Evolutionary conservation across 2,113 vertebrate genomes (phyloP).

Genomic region (Anolis carolinensis): DNA sequence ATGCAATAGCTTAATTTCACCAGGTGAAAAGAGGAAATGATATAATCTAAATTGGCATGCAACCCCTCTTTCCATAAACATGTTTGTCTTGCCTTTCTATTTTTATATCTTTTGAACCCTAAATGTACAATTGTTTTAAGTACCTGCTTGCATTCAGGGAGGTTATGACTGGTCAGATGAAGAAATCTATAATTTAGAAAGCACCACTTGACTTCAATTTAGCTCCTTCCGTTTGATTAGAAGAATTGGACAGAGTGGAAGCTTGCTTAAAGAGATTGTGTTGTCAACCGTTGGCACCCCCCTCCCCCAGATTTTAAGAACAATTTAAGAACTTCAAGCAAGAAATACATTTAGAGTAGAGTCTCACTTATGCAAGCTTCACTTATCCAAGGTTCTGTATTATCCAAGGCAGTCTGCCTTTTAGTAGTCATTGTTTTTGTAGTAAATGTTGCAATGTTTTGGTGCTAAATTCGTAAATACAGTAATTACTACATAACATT

Average conservation of each 20-base stretch:
- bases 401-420: too few relatives aligned
- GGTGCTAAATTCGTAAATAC: too few relatives aligned
- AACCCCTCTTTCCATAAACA: background rate
- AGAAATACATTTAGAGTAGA: too few relatives aligned
- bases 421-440: too few relatives aligned
- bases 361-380: too few relatives aligned
- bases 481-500: too few relatives aligned
- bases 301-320: too few relatives aligned
- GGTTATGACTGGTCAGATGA: slow-evolving; percentile 11
- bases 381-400: too few relatives aligned
- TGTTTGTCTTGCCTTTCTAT: slow-evolving; percentile 27
- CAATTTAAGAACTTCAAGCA: too few relatives aligned
- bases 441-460: too few relatives aligned
- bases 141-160: slow-evolving; percentile 39
- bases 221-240: slow-evolving; percentile 32
- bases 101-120: slow-evolving; percentile 31
- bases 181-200: slow-evolving; percentile 47
- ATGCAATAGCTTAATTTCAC: background rate
- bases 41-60: slow-evolving; percentile 3
- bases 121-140: slow-evolving; percentile 33
- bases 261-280: slow-evolving; percentile 18
- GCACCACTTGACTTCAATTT: slow-evolving; percentile 34
- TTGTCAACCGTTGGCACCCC: too few relatives aligned
- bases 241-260: slow-evolving; percentile 44
- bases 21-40: background rate